These are phyloP conservation scores for Enoplosus armatus DNA, from an alignment of 2,797 vertebrate genomes.

Conservation along the genomic window DNA sequence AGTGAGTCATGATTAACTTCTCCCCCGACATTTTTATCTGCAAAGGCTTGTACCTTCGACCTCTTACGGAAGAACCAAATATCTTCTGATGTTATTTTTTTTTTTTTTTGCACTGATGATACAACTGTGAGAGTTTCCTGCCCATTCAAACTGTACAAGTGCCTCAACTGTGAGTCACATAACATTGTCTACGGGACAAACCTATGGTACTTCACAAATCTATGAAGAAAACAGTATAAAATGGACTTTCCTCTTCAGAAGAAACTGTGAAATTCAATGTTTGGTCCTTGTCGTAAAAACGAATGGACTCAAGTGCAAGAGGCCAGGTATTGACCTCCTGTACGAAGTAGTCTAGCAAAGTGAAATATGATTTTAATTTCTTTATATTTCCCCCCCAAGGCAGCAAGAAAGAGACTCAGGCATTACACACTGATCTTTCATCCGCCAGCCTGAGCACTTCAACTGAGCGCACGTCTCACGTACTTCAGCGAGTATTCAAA, in stretches of 20 bases:
- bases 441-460: background rate
- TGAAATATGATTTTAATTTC: constrained; percentile 28
- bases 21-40: background rate
- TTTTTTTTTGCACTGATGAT: background rate
- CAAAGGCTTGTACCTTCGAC: background rate
- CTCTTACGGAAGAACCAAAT: background rate
- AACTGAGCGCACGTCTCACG: background rate
- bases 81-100: background rate
- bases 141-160: background rate
- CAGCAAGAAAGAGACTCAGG: background rate
- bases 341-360: background rate
- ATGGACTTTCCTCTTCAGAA: background rate
- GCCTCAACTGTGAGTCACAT: background rate
- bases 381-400: background rate
- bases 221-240: background rate
- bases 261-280: background rate
- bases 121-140: background rate
- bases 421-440: background rate
- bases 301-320: background rate
- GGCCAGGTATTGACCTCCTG: background rate
- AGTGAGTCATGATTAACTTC: background rate
- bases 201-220: background rate
- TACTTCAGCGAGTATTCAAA: too few species aligned
- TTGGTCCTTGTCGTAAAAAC: background rate
- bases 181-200: background rate